Conservation (phyloP, 2,888 invertebrate species). For the Lagria hirta region DNA sequence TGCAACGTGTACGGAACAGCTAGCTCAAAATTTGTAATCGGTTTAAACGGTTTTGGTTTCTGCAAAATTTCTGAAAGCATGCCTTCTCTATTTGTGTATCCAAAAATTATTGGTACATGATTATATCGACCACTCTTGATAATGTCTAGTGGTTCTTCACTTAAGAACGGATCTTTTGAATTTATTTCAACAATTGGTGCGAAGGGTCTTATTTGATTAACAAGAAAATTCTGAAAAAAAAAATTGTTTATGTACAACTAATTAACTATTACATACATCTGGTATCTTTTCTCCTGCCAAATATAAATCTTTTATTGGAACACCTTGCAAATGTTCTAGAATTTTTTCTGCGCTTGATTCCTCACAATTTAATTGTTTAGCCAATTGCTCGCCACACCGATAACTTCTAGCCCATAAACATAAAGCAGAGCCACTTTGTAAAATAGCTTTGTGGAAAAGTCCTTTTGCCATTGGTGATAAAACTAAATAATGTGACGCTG, state of each 20-base stretch:
- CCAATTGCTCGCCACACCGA: slow-evolving; percentile 10
- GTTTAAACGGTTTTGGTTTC: slow-evolving; percentile 22
- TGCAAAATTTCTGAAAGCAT: slow-evolving; percentile 30
- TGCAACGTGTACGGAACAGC: slow-evolving; percentile 28
- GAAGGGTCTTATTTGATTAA: slow-evolving; percentile 16
- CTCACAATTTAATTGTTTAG: slow-evolving; percentile 31
- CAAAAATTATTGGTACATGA: slow-evolving; percentile 40
- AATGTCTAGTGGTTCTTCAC: slow-evolving; percentile 34
- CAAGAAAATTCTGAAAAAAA: slow-evolving; percentile 22
- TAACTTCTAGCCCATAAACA: slow-evolving; percentile 31
- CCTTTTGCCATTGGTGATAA: slow-evolving; percentile 49
- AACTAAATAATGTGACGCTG: slow-evolving; percentile 54
- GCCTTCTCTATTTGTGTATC: slow-evolving; percentile 38
- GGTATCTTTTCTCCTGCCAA: slow-evolving; percentile 41
- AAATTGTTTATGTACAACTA: neutral
- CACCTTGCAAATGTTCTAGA: slow-evolving; percentile 36
- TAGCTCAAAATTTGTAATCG: slow-evolving; percentile 31
- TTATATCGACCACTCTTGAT: slow-evolving; percentile 34
- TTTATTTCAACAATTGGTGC: slow-evolving; percentile 33
- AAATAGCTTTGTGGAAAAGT: slow-evolving; percentile 33
- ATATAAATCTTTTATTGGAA: slow-evolving; percentile 44
- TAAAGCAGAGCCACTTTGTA: slow-evolving; percentile 37
- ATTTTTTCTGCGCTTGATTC: slow-evolving; percentile 39
- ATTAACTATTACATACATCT: slow-evolving; percentile 14
- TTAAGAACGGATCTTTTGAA: slow-evolving; percentile 31